Conservation (phyloP, 2,797 vertebrate genomes). For the Poeciliopsis gracilis region DNA sequence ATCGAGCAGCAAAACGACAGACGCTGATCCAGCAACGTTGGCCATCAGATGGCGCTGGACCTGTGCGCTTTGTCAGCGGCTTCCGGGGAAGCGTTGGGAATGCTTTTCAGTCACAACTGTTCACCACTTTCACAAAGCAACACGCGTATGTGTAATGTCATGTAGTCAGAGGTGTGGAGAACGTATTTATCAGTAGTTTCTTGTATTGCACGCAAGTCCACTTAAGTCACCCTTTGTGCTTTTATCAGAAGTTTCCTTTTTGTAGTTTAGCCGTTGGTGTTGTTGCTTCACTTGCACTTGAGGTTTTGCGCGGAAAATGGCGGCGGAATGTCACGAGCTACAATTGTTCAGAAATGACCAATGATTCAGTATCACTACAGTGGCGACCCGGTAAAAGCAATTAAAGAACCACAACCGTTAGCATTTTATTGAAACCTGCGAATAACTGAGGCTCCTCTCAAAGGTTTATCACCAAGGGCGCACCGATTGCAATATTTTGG, state of each 20-base stretch:
- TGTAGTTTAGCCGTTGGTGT: constrained; percentile 34
- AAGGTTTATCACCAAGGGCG: background rate
- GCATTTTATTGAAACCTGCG: background rate
- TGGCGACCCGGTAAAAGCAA: background rate
- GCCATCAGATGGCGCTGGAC: background rate
- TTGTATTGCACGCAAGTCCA: background rate
- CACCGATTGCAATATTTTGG: background rate
- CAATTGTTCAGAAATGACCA: constrained; percentile 1
- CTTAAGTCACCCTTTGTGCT: constrained; percentile 1
- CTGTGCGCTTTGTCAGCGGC: constrained; percentile 1
- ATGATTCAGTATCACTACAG: background rate
- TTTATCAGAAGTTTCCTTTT: constrained; percentile 1
- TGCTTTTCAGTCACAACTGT: constrained; percentile 1
- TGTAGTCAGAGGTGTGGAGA: constrained; percentile 21
- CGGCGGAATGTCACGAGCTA: constrained; percentile 12
- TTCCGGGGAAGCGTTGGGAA: constrained; percentile 5
- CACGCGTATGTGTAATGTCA: constrained; percentile 17
- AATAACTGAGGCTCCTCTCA: background rate
- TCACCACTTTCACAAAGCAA: constrained; percentile 21
- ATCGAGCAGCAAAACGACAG: constrained; percentile 4
- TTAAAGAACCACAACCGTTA: background rate
- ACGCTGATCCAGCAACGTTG: constrained; percentile 13
- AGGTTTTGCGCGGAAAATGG: constrained; percentile 32
- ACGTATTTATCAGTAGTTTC: background rate
- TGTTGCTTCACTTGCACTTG: constrained; percentile 53